Base-by-base conservation (phyloP, 2,888 invertebrate species). In the Perizoma affinitatum region DNA sequence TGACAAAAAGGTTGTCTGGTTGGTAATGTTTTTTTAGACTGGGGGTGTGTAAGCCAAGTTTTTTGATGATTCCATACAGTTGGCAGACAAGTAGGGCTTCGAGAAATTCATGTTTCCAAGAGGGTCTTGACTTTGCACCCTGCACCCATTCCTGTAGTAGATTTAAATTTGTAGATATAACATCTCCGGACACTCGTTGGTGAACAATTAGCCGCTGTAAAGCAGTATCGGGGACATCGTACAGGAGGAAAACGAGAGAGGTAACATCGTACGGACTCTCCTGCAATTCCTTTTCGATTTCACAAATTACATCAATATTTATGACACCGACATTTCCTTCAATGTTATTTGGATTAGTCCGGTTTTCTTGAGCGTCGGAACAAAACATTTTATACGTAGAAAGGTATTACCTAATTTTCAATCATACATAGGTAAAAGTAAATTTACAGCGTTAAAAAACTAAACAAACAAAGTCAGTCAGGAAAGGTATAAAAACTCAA, bases 161-260 rank as follows among this genome's bases (percentile, higher is more conserved):
- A 66, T 87, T 84, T 34, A 86, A 68, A 46, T 82, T 82, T 33
- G 74, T 79, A 4, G 71, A 71, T 5, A 75, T 67, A n/a, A 71
- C 59, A 61, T 87, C 87, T 59, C 75, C 82, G 2, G 80, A 79
- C 33, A 88, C 76, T 50, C 84, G 73, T 70, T 90, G 87, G 61
- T 82, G 86, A 4, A 90, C 79, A 41, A 79, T 75, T 5, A 91
- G 76, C 7, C 86, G 77, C 66, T 90, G 84, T 47, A 91, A 70
- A 4, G 91, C 91, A 3, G 88, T 89, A 61, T 87, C 84, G 0
- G 91, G 87, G 8, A 83, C 74, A 46, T 90, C 87, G 58, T 92
- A 92, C 4, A 92, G 67, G 5, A 92, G 78, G 68, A 91, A 92
- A 33, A 91, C 90, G 11, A 92, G 68, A 4, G 91, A 90, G 42